Evolutionary conservation across 2,888 invertebrate genomes (phyloP).

Genomic region (Leptinotarsa juncta): DNA sequence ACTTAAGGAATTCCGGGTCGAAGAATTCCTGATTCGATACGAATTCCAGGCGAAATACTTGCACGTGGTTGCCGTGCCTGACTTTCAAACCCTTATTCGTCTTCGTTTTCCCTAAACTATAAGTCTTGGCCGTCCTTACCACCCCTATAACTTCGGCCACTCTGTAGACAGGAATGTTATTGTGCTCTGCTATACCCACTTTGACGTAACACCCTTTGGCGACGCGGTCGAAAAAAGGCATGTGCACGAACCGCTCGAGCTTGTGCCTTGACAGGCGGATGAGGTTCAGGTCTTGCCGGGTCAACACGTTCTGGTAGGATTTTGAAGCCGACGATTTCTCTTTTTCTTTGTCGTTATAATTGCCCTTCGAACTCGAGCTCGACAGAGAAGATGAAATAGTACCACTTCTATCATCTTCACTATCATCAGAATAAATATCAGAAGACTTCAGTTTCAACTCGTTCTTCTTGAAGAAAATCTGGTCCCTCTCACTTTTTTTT

Average conservation of each 20-base stretch:
- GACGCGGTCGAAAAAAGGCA: constrained; percentile 94
- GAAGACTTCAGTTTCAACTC: constrained; percentile 90
- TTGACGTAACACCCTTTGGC: constrained; percentile 91
- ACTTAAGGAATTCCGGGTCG: constrained; percentile 92
- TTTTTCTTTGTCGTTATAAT: constrained; percentile 61
- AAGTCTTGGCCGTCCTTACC: constrained; percentile 77
- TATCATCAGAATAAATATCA: constrained; percentile 93
- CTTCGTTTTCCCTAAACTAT: constrained; percentile 87
- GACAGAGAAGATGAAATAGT: constrained; percentile 57
- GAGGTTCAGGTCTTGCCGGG: constrained; percentile 81
- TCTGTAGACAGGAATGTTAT: constrained; percentile 89
- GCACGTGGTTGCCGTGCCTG: constrained; percentile 87
- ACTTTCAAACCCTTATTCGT: constrained; percentile 90
- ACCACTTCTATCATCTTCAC: constrained; percentile 74
- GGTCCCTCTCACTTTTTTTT: constrained; percentile 70
- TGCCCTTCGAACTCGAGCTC: constrained; percentile 66
- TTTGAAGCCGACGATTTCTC: constrained; percentile 58
- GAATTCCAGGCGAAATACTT: constrained; percentile 94
- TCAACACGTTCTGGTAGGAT: constrained; percentile 73
- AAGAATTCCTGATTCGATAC: constrained; percentile 97
- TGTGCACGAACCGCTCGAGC: constrained; percentile 93
- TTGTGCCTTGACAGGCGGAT: constrained; percentile 78
- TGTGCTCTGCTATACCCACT: constrained; percentile 89
- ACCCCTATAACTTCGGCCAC: constrained; percentile 82
- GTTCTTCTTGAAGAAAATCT: constrained; percentile 69